Evolutionary conservation across 2,888 invertebrate genomes (phyloP).

Genomic region (Abrostola triplasia): DNA sequence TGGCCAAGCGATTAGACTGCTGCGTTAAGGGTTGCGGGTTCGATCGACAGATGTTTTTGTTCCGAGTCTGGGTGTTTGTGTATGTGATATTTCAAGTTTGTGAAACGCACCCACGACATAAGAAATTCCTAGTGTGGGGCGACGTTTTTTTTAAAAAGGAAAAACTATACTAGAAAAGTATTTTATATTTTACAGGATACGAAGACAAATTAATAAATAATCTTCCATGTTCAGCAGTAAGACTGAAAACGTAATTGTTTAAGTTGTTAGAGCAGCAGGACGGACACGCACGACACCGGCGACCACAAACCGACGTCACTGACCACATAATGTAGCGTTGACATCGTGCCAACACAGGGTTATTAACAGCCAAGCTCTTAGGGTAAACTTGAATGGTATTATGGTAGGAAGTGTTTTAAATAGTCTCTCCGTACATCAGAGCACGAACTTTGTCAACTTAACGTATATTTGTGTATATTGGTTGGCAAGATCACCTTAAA

Average conservation of each 20-base stretch:
- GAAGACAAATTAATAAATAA: too few species aligned
- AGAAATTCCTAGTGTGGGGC: too few species aligned
- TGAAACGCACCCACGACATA: too few species aligned
- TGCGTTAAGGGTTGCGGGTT: too few species aligned
- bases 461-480: not conserved
- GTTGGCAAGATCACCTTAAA: constrained; percentile 1
- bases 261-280: constrained; percentile 6
- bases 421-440: constrained; percentile 5
- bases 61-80: too few species aligned
- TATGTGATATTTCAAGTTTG: too few species aligned
- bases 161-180: too few species aligned
- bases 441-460: constrained; percentile 1
- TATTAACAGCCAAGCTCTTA: constrained; percentile 24
- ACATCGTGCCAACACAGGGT: constrained; percentile 48
- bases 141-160: too few species aligned
- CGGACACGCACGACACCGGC: constrained; percentile 20
- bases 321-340: constrained; percentile 41
- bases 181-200: too few species aligned
- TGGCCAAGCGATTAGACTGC: too few species aligned
- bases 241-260: not conserved
- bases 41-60: too few species aligned
- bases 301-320: constrained; percentile 42
- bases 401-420: constrained; percentile 34
- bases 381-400: constrained; percentile 1
- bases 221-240: too few species aligned